phyloP scores from a whole-genome alignment of 2,888 invertebrate species.

The Hedychridium roseum region DNA sequence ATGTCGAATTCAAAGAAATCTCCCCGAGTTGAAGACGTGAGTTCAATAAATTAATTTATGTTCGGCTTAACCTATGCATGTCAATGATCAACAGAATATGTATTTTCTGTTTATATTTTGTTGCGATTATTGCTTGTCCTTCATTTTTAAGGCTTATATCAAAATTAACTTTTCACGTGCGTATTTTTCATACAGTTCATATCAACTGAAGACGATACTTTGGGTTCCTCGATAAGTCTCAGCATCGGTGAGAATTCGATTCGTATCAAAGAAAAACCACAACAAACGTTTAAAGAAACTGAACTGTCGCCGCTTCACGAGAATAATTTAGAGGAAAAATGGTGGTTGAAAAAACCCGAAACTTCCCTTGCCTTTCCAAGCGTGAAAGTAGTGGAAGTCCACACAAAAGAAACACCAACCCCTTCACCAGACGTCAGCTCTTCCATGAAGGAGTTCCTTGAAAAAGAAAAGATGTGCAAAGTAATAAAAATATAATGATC shows the following conservation, averaged over 20 bases:
- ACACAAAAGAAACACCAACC: slow-evolving; percentile 29
- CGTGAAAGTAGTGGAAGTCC: slow-evolving; percentile 25
- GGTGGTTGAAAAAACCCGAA: slow-evolving; percentile 53
- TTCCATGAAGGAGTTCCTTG: slow-evolving; percentile 58
- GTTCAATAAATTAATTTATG: slow-evolving; percentile 17
- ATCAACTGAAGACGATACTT: slow-evolving; percentile 44
- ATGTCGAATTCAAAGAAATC: slow-evolving; percentile 36
- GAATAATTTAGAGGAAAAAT: slow-evolving; percentile 32
- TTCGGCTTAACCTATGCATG: slow-evolving; percentile 28
- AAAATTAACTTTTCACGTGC: neutral
- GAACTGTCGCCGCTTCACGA: slow-evolving; percentile 5
- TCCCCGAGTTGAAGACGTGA: slow-evolving; percentile 39
- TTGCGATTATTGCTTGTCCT: too few species aligned
- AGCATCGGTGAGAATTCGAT: slow-evolving; percentile 53
- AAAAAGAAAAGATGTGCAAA: slow-evolving; percentile 57
- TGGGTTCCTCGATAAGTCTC: slow-evolving; percentile 51
- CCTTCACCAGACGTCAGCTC: slow-evolving; percentile 51
- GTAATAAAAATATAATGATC: slow-evolving; percentile 27
- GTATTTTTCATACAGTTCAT: slow-evolving; percentile 19
- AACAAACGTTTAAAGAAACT: slow-evolving; percentile 22
- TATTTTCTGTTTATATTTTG: too few species aligned
- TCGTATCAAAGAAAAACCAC: slow-evolving; percentile 45
- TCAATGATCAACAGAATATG: too few species aligned
- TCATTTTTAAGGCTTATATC: too few species aligned
- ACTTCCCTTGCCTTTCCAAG: slow-evolving; percentile 35